Evolutionary conservation across 2,113 vertebrate genomes (phyloP).

Genomic region (Prunella himalayana): DNA sequence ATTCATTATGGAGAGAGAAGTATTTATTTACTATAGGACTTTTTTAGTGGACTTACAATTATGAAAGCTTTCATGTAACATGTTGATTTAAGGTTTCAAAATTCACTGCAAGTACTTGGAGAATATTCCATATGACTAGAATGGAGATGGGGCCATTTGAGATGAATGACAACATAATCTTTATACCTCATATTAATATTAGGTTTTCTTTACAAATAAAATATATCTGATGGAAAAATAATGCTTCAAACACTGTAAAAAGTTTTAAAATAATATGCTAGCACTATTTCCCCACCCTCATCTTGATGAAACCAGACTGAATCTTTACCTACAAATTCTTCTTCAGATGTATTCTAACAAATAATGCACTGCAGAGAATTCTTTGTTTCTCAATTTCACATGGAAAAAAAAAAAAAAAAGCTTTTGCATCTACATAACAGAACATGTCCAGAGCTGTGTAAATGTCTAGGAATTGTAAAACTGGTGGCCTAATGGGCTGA

Average conservation of each 20-base stretch:
- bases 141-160: background rate
- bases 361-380: background rate
- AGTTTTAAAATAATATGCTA: background rate
- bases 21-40: background rate
- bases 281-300: background rate
- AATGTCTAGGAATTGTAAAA: background rate
- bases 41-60: background rate
- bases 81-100: background rate
- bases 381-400: background rate
- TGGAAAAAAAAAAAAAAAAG: background rate
- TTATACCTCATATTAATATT: background rate
- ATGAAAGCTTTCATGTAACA: background rate
- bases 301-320: background rate
- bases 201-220: background rate
- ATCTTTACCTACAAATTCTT: background rate
- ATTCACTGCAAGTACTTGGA: background rate
- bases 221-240: background rate
- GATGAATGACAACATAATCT: background rate
- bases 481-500: background rate
- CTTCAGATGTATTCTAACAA: background rate
- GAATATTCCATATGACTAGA: background rate
- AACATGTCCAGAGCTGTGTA: background rate
- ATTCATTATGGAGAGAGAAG: background rate
- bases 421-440: background rate
- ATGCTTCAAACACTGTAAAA: background rate